phyloP scores from a whole-genome alignment of 2,113 vertebrate genomes.

The Tetrax tetrax region DNA sequence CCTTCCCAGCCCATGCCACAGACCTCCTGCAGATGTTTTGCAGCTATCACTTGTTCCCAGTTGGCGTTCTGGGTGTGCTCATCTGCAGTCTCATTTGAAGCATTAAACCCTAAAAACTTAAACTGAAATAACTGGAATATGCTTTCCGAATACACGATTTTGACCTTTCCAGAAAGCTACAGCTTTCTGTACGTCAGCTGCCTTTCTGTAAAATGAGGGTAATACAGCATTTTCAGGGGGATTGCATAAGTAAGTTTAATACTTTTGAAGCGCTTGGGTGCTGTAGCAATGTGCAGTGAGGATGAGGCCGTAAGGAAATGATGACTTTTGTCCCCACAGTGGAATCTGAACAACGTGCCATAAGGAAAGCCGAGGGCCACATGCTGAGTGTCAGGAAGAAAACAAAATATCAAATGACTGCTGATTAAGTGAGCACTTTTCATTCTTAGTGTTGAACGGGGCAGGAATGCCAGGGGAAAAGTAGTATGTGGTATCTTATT shows the following conservation, averaged over 20 bases:
- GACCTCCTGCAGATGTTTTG: not conserved
- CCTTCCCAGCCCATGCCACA: rapidly evolving
- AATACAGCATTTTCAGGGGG: not conserved
- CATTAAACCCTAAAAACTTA: not conserved
- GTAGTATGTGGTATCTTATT: not conserved
- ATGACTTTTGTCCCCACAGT: not conserved
- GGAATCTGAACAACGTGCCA: rapidly evolving
- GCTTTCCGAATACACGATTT: not conserved
- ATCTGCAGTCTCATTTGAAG: not conserved
- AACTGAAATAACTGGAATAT: not conserved
- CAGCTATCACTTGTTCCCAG: not conserved
- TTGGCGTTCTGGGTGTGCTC: not conserved
- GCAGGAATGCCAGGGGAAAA: not conserved
- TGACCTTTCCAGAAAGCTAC: not conserved
- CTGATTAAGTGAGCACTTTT: not conserved
- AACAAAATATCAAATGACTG: not conserved
- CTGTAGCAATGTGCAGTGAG: not conserved
- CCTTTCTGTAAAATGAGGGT: not conserved
- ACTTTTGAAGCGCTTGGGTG: not conserved
- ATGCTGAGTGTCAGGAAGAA: not conserved
- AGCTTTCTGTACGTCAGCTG: not conserved
- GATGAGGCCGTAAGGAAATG: not conserved
- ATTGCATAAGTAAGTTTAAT: not conserved
- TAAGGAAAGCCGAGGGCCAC: not conserved
- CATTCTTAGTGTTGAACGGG: not conserved